phyloP scores from a whole-genome alignment of 1,140 invertebrate species.

The Camponotus floridanus region DNA sequence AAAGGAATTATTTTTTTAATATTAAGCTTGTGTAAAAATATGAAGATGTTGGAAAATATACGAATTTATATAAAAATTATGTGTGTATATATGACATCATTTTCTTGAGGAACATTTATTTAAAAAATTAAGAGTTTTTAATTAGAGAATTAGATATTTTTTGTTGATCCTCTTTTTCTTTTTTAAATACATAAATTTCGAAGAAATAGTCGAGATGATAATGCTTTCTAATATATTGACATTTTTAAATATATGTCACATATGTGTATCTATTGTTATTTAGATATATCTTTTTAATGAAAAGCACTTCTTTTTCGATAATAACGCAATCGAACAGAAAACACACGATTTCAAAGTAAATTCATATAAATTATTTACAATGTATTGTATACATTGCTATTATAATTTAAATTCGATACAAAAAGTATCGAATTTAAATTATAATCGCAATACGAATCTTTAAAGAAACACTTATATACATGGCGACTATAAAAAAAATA shows the following conservation, averaged over 20 bases:
- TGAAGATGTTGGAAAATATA: too few relatives aligned
- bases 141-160: too few relatives aligned
- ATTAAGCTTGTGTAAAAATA: too few relatives aligned
- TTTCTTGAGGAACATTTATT: not conserved
- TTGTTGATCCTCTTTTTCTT: too few relatives aligned
- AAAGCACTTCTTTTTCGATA: not conserved
- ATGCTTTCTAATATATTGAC: too few relatives aligned
- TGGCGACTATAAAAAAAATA: not conserved
- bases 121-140: not conserved
- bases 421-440: not conserved
- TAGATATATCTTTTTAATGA: not conserved
- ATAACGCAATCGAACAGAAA: not conserved
- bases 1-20: too few relatives aligned
- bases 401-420: not conserved
- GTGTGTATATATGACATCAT: too few relatives aligned
- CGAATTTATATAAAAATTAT: too few relatives aligned
- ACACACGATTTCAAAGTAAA: not conserved
- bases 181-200: too few relatives aligned
- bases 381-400: not conserved
- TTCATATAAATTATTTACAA: not conserved
- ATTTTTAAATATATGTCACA: too few relatives aligned
- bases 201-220: too few relatives aligned
- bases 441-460: not conserved
- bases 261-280: too few relatives aligned
- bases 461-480: conserved; percentile 1